Evolutionary conservation across 2,113 vertebrate species (phyloP), one percentile per base, ranked within the genome.

Genomic region (Lanius ludovicianus): DNA sequence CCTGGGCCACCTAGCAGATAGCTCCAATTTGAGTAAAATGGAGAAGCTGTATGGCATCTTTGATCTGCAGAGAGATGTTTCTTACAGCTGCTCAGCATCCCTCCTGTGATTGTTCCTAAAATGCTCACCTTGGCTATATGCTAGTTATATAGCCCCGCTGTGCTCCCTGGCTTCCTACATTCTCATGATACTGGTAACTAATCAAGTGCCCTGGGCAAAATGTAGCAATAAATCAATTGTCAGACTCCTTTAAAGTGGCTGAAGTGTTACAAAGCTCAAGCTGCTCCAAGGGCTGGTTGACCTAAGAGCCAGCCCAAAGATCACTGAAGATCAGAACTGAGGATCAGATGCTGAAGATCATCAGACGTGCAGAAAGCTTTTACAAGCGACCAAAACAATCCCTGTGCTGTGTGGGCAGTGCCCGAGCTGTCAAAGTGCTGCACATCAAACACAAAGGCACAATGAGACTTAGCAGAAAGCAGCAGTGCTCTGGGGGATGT

Each of bases 401-500:
- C 27, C 47, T 31, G 17, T 64, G 39, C 53, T 50, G 25, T 33
- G n/a, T 53, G 83, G 37, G 50, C 60, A 68, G 46, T 13, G 15
- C 35, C 59, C 39, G 31, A 55, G 31, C 20, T 10, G 25, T n/a
- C 37, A 8, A 70, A 71, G 44, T 4, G 31, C 56, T 22, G 11
- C 31, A 25, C 70, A 25, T 46, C 39, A 80, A 73, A 80, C 33
- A 33, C 47, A 42, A 18, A 1, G 3, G 17, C 52, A 49, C 50
- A 25, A 6, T 9, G 85, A 21, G 47, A 47, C 15, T 18, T 56
- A 42, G 28, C 1, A 5, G 57, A 59, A 59, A 64, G 49, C 30
- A 80, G 35, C 0, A 4, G 42, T 14, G 44, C 41, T 60, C 68
- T 24, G 37, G 13, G 49, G 46, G 30, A 28, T 0, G 0, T 0